Evolutionary conservation across 2,888 invertebrate genomes (phyloP).

Genomic region (Dryobotodes eremita): DNA sequence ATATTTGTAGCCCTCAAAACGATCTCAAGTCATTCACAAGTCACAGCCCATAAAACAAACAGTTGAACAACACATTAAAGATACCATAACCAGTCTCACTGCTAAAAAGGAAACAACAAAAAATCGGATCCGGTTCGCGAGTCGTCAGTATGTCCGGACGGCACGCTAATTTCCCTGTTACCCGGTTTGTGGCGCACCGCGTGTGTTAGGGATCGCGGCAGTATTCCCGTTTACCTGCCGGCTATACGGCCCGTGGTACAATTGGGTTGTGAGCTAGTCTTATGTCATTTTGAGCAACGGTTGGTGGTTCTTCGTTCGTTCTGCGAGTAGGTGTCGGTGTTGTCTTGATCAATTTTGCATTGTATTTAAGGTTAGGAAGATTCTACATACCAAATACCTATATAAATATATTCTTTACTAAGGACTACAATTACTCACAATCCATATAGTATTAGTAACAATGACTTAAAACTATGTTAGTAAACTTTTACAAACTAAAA

Average conservation of each 20-base stretch:
- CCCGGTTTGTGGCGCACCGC: slow-evolving; percentile 67
- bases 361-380: not conserved
- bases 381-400: not conserved
- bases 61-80: slow-evolving; percentile 1
- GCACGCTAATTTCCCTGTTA: slow-evolving; percentile 75
- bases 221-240: slow-evolving; percentile 58
- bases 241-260: slow-evolving; percentile 37
- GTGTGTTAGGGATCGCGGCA: slow-evolving; percentile 63
- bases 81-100: slow-evolving; percentile 24
- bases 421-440: no score
- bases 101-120: slow-evolving; percentile 53
- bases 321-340: not conserved
- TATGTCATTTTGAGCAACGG: not conserved
- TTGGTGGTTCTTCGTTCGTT: not conserved
- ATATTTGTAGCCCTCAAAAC: not conserved
- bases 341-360: not conserved
- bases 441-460: no score
- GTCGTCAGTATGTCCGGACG: slow-evolving; percentile 57
- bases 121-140: slow-evolving; percentile 51
- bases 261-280: slow-evolving; percentile 22
- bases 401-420: no score
- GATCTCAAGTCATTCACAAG: not conserved
- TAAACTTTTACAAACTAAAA: no score
- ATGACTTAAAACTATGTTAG: no score
- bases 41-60: slow-evolving; percentile 18